Evolutionary conservation across 2,113 vertebrate species (phyloP).

Genomic region (Strigops habroptila): DNA sequence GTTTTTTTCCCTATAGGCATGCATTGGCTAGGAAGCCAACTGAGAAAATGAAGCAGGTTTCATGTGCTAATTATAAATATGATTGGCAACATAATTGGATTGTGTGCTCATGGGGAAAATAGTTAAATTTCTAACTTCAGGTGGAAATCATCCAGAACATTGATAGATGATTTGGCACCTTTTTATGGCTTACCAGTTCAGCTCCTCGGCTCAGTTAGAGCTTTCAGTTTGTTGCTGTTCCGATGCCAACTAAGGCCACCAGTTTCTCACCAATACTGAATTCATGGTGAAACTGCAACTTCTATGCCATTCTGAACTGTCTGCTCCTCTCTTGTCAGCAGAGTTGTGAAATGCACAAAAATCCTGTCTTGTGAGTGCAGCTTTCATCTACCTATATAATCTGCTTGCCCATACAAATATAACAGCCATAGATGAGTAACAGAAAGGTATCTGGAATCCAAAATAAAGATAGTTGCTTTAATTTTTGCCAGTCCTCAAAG

Average conservation of each 20-base stretch:
- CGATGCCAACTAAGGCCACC: not conserved
- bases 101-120: not conserved
- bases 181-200: not conserved
- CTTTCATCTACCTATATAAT: not conserved
- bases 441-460: not conserved
- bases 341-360: not conserved
- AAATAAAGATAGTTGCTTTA: not conserved
- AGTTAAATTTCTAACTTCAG: not conserved
- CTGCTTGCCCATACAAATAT: not conserved
- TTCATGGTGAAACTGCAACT: not conserved
- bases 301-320: not conserved
- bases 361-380: not conserved
- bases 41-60: not conserved
- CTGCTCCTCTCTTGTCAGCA: not conserved
- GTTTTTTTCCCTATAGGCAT: not conserved
- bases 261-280: not conserved
- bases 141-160: not conserved
- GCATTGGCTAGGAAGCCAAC: not conserved
- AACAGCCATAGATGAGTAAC: not conserved
- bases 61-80: not conserved
- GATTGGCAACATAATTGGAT: not conserved
- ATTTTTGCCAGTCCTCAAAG: not conserved
- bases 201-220: not conserved
- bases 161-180: not conserved
- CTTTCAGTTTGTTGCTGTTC: not conserved